Evolutionary conservation across 2,113 vertebrate genomes (phyloP).

Genomic region (Eulemur rufifrons): DNA sequence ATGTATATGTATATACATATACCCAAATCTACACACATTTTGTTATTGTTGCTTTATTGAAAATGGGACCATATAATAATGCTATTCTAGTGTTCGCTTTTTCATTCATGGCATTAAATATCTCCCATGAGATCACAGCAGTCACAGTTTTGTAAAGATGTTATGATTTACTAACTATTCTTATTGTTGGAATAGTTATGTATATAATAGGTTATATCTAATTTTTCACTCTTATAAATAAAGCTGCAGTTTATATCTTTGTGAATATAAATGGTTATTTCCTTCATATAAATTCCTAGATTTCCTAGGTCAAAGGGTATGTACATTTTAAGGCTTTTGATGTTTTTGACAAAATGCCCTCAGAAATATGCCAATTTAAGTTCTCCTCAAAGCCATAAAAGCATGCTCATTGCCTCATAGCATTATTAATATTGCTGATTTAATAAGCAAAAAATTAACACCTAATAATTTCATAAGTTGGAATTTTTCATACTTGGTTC

Average conservation of each 20-base stretch:
- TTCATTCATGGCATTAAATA: not conserved
- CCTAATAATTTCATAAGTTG: not conserved
- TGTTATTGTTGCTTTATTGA: not conserved
- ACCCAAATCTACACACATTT: not conserved
- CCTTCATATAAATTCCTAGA: not conserved
- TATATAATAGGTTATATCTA: not conserved
- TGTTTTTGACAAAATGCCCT: not conserved
- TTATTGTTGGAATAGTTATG: not conserved
- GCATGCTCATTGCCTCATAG: not conserved
- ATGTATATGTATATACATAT: not conserved
- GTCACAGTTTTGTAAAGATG: not conserved
- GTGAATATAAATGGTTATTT: not conserved
- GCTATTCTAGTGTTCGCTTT: not conserved
- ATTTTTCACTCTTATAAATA: not conserved
- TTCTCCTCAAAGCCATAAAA: not conserved
- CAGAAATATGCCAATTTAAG: not conserved
- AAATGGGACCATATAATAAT: not conserved
- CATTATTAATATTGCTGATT: not conserved
- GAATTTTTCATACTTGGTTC: not conserved
- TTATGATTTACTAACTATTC: not conserved
- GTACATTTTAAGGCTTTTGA: not conserved
- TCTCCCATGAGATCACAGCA: not conserved
- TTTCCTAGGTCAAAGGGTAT: not conserved
- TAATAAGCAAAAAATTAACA: not conserved
- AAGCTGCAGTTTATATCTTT: conserved; percentile 3